Evolutionary conservation across 2,888 invertebrate genomes (phyloP).

Genomic region (Dyspetes luteomarginatus): DNA sequence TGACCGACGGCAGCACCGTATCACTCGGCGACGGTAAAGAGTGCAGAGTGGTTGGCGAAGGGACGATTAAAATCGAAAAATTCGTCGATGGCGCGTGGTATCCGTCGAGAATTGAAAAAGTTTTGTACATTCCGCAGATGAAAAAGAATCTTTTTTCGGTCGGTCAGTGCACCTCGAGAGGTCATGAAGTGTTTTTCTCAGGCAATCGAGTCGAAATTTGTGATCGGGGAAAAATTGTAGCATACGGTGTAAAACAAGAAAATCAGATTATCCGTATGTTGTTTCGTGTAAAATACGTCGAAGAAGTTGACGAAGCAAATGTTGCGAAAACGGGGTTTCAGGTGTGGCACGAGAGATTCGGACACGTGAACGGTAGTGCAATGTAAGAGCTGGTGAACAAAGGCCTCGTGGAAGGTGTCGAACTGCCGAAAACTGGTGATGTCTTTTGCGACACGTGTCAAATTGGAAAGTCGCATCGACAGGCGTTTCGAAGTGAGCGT

Average conservation of each 20-base stretch:
- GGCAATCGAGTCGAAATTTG: neutral
- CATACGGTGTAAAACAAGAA: slow-evolving; percentile 54
- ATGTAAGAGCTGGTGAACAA: slow-evolving; percentile 6
- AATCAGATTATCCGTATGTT: slow-evolving; percentile 51
- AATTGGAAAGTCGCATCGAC: slow-evolving; percentile 68
- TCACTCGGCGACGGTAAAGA: neutral
- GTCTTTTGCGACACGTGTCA: slow-evolving; percentile 68
- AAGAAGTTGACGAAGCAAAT: neutral
- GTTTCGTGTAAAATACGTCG: neutral
- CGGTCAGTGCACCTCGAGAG: slow-evolving; percentile 35
- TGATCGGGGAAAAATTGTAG: neutral
- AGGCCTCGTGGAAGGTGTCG: slow-evolving; percentile 9
- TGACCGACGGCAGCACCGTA: neutral
- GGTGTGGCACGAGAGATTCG: slow-evolving; percentile 44
- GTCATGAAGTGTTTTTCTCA: slow-evolving; percentile 10
- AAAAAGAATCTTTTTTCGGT: slow-evolving; percentile 42
- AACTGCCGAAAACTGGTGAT: slow-evolving; percentile 12
- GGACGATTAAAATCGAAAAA: neutral
- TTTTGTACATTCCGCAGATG: neutral
- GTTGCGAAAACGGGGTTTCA: slow-evolving; percentile 1
- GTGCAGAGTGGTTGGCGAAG: neutral
- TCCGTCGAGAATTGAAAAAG: neutral
- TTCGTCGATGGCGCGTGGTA: neutral
- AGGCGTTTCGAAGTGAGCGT: slow-evolving; percentile 14
- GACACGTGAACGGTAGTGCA: slow-evolving; percentile 21